These are phyloP conservation scores for Helobdella robusta DNA, from an alignment of 2,888 invertebrate species.

Conservation along the genomic window DNA sequence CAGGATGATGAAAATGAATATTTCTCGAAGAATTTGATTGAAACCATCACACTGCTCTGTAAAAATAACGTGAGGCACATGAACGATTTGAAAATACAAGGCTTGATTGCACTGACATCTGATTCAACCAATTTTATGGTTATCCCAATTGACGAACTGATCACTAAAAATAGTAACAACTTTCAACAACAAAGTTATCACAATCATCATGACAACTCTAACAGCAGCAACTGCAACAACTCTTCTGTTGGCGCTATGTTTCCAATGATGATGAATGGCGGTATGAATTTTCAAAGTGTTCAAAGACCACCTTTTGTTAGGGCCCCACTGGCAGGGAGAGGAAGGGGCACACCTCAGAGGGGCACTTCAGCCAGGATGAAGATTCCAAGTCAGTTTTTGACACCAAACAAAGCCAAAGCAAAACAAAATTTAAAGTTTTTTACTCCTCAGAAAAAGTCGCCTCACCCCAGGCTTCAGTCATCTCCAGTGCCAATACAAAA, in stretches of 20 bases:
- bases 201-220: no score
- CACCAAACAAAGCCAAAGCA: background rate
- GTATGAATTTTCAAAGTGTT: no score
- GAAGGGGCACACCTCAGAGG: background rate
- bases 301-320: no score
- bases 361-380: no score
- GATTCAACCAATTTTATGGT: background rate
- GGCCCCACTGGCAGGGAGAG: conserved; percentile 7
- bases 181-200: no score
- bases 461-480: background rate
- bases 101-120: conserved; percentile 6
- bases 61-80: conserved; percentile 5
- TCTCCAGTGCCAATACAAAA: conserved; percentile 8
- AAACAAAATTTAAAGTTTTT: background rate
- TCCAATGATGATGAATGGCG: no score
- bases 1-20: conserved; percentile 15
- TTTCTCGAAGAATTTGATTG: conserved; percentile 9
- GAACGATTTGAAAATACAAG: conserved; percentile 10
- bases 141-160: background rate
- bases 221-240: no score
- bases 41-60: conserved; percentile 10
- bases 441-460: conserved; percentile 5
- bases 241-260: no score
- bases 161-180: conserved; percentile 9
- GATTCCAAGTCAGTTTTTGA: background rate